Percentiles rank a stretch among this genome's conserved stretches.
Conservation (phyloP, 2,113 vertebrate species). For the Calidris pugnax region DNA sequence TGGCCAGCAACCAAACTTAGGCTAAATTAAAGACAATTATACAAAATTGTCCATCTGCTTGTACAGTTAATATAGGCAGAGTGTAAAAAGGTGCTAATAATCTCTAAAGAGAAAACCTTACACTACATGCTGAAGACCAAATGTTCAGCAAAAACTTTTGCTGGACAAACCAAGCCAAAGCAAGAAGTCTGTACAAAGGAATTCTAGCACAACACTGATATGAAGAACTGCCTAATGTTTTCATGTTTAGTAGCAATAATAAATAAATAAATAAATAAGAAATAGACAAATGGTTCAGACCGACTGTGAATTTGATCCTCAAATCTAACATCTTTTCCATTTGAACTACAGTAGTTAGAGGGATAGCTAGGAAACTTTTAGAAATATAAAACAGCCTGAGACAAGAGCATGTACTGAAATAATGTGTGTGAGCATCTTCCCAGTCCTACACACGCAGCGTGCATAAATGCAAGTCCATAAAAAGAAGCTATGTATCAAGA, state of each 20-base stretch:
- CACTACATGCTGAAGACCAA: not conserved
- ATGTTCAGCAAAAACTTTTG: not conserved
- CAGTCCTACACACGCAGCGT: not conserved
- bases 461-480: not conserved
- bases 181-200: not conserved
- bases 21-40: slow-evolving; percentile 44
- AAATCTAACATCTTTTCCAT: not conserved
- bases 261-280: not conserved
- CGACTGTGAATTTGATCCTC: not conserved
- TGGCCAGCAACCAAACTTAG: slow-evolving; percentile 66
- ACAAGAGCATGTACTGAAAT: not conserved
- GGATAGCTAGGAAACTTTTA: not conserved
- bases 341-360: not conserved
- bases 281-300: not conserved
- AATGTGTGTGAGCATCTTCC: not conserved
- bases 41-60: slow-evolving; percentile 64
- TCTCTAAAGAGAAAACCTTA: not conserved
- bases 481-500: not conserved
- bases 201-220: not conserved
- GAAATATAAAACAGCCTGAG: not conserved
- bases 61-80: not conserved
- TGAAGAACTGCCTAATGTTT: not conserved
- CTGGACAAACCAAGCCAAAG: not conserved
- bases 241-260: not conserved
- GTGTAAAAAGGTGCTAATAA: slow-evolving; percentile 31